A percentile compares a stretch with the other conserved stretches of the same genome.
Evolutionary conservation across 2,113 vertebrate genomes (phyloP).

Genomic region (Lagopus muta): DNA sequence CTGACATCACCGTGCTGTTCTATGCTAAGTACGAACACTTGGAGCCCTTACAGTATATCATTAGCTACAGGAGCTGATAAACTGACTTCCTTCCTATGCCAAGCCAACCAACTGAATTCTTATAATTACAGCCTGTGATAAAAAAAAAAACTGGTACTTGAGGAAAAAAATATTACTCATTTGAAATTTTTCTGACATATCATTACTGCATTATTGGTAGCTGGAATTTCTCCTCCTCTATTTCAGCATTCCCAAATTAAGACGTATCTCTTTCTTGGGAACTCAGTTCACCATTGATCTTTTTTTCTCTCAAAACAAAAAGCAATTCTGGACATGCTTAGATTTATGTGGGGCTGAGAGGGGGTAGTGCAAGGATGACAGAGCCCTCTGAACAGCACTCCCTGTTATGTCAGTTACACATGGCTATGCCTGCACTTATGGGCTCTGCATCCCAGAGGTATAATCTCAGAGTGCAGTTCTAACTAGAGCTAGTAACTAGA

Average conservation of each 20-base stretch:
- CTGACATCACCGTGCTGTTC: neutral
- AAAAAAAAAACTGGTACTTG: neutral
- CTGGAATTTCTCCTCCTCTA: neutral
- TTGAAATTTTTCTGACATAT: neutral
- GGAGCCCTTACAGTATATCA: neutral
- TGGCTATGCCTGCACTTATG: neutral
- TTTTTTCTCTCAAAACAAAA: neutral
- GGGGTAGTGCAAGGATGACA: neutral
- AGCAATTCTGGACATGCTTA: neutral
- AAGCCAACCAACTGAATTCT: neutral
- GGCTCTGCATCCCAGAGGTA: neutral
- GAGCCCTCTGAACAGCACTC: neutral
- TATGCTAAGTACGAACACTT: neutral
- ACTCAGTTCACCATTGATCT: neutral
- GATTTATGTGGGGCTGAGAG: neutral
- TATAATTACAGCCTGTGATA: neutral
- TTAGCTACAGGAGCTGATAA: neutral
- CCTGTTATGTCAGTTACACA: neutral
- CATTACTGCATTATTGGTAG: neutral
- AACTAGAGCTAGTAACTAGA: neutral
- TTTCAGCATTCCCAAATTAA: neutral
- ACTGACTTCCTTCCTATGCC: neutral
- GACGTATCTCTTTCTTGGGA: neutral
- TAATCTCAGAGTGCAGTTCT: fast-evolving
- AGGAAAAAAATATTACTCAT: neutral